Evolutionary conservation across 1,140 invertebrate species (phyloP).

Genomic region (Kradibia gibbosae): DNA sequence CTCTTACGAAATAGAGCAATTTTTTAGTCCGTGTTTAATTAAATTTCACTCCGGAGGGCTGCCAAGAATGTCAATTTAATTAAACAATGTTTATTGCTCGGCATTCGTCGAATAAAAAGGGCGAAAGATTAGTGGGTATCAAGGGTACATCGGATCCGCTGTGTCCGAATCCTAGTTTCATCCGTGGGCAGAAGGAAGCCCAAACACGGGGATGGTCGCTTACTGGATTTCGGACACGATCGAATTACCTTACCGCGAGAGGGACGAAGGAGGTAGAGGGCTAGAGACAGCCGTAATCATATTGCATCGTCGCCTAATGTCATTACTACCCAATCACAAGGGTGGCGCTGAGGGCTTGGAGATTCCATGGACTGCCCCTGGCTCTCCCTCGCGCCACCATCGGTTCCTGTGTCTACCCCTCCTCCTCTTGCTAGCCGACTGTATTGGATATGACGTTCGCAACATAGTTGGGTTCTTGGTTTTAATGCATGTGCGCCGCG

Average conservation of each 20-base stretch:
- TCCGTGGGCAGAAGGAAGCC: not conserved
- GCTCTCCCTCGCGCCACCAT: conserved; percentile 36
- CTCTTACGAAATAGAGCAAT: not conserved
- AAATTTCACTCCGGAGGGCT: not conserved
- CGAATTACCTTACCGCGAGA: conserved; percentile 73
- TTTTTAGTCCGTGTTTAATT: not conserved
- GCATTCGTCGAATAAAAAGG: too few relatives aligned
- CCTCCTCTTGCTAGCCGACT: too few relatives aligned
- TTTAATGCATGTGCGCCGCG: conserved; percentile 67
- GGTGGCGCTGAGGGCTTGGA: conserved; percentile 54
- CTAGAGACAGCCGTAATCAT: conserved; percentile 69
- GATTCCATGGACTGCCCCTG: conserved; percentile 20
- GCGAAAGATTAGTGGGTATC: too few relatives aligned
- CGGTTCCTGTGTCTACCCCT: too few relatives aligned
- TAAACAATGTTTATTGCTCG: too few relatives aligned
- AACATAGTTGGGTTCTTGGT: conserved; percentile 67
- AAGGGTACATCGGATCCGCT: too few relatives aligned
- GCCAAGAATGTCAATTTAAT: too few relatives aligned
- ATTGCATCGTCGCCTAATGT: conserved; percentile 73
- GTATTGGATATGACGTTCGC: conserved; percentile 72
- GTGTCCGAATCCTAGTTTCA: too few relatives aligned
- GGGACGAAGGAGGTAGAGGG: too few relatives aligned
- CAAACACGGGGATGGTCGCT: not conserved
- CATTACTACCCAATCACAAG: conserved; percentile 68
- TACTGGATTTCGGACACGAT: conserved; percentile 62